A percentile compares a stretch with the other conserved stretches of the same genome.
These are phyloP conservation scores for Empidonax traillii DNA, from an alignment of 2,113 vertebrate genomes.

Conservation along the genomic window DNA sequence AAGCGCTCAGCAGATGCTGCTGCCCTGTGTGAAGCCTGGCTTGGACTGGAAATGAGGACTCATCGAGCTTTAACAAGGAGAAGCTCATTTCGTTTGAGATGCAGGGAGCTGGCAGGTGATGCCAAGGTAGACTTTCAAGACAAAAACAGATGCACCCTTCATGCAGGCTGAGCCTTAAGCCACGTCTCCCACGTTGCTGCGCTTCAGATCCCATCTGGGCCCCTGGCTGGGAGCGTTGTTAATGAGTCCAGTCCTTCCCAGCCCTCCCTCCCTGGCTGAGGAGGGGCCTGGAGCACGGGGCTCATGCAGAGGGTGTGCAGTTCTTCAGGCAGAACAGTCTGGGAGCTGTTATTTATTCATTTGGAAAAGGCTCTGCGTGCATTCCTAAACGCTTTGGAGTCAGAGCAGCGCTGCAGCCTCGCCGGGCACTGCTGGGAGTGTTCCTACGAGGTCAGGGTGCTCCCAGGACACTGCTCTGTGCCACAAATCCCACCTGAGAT, in stretches of 20 bases:
- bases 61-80: neutral
- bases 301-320: neutral
- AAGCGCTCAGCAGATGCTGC: neutral
- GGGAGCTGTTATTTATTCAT: conserved; percentile 23
- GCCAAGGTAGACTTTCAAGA: neutral
- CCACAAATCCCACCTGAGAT: neutral
- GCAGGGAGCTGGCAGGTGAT: neutral
- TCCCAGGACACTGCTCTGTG: neutral
- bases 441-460: neutral
- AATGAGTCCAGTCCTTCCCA: neutral
- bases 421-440: neutral
- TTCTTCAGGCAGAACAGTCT: conserved; percentile 6
- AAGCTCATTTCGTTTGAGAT: neutral
- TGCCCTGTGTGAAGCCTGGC: neutral
- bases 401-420: neutral
- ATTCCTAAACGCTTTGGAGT: neutral
- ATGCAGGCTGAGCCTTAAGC: neutral
- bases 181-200: neutral
- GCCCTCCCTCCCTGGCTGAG: neutral
- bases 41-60: neutral
- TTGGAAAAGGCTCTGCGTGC: neutral
- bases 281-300: neutral
- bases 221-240: neutral
- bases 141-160: neutral
- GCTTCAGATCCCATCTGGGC: neutral